phyloP scores from a whole-genome alignment of 2,888 invertebrate genomes.

The Cryptocephalus moraei region DNA sequence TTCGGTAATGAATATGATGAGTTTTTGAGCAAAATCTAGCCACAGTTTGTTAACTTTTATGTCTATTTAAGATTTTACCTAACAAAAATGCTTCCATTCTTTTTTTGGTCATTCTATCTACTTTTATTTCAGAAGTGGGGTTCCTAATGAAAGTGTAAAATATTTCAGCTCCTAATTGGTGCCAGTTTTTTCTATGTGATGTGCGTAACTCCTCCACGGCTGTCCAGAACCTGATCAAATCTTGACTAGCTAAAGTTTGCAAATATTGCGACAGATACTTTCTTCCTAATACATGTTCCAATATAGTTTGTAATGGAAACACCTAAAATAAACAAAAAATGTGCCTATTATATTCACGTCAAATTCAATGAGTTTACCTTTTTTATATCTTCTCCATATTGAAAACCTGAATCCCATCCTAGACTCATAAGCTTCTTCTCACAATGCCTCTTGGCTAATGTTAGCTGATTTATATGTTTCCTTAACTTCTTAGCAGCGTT shows the following conservation, averaged over 20 bases:
- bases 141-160: conserved; percentile 82
- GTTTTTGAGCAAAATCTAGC: not conserved
- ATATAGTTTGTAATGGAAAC: conserved; percentile 58
- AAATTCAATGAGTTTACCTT: conserved; percentile 13
- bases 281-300: conserved; percentile 72
- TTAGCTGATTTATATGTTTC: conserved; percentile 73
- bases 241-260: conserved; percentile 72
- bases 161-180: conserved; percentile 83
- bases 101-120: conserved; percentile 70
- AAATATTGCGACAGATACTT: conserved; percentile 70
- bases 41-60: not conserved
- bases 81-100: conserved; percentile 80
- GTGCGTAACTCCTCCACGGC: conserved; percentile 75
- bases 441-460: conserved; percentile 70
- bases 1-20: not conserved
- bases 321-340: conserved; percentile 41
- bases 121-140: conserved; percentile 70
- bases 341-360: not conserved
- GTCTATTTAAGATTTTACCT: conserved; percentile 17
- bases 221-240: conserved; percentile 77
- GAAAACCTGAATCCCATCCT: conserved; percentile 63
- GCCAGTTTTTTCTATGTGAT: conserved; percentile 67
- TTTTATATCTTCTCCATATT: conserved; percentile 26
- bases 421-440: conserved; percentile 63
- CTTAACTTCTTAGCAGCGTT: conserved; percentile 72